Evolutionary conservation across 2,888 invertebrate genomes (phyloP).

Genomic region (Hirudinaria manillensis): DNA sequence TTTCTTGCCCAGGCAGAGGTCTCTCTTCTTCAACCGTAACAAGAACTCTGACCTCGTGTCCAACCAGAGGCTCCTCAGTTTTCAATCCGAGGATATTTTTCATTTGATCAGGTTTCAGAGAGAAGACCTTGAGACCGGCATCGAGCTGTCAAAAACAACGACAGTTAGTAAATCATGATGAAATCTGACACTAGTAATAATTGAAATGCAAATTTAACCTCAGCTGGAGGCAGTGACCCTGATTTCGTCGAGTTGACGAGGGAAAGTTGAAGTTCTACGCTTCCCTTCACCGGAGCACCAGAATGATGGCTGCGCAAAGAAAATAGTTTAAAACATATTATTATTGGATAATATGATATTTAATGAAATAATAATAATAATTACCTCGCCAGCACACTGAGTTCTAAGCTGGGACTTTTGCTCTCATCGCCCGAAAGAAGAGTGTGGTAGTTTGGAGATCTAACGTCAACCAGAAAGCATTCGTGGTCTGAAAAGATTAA

Average conservation of each 20-base stretch:
- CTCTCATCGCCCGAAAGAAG: not conserved
- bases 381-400: not conserved
- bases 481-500: too few relatives aligned
- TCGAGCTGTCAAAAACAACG: too few relatives aligned
- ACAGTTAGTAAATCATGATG: too few relatives aligned
- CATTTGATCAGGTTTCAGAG: not conserved
- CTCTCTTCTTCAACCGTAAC: not conserved
- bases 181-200: too few relatives aligned
- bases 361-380: not conserved
- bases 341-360: not conserved
- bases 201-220: too few relatives aligned
- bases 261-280: not conserved
- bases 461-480: too few relatives aligned
- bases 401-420: not conserved
- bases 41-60: not conserved
- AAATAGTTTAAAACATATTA: not conserved
- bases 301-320: not conserved
- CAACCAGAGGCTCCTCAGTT: not conserved
- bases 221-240: too few relatives aligned
- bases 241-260: too few relatives aligned
- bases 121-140: too few relatives aligned
- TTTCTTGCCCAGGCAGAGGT: not conserved
- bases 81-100: not conserved
- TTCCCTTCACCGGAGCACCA: not conserved
- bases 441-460: not conserved